Conservation (phyloP, 2,113 vertebrate genomes). For the Rhinoderma darwinii region DNA sequence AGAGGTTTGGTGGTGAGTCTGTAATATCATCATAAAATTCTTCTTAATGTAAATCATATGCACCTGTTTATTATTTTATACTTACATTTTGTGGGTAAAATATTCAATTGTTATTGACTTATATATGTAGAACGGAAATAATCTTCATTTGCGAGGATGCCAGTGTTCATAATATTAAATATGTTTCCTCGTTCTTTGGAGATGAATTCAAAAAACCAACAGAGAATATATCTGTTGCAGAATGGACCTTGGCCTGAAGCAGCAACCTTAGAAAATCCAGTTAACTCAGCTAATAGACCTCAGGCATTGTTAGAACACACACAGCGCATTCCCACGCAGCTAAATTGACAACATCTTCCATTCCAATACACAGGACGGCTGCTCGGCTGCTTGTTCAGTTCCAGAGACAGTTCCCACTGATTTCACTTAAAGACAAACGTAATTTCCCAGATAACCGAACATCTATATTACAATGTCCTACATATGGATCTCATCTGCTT, state of each 20-base stretch:
- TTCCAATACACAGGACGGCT: slow-evolving; percentile 35
- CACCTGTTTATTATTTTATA: neutral
- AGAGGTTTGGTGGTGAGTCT: no score
- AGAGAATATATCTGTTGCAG: slow-evolving; percentile 7
- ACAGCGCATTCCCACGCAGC: slow-evolving; percentile 1
- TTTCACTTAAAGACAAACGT: slow-evolving; percentile 31
- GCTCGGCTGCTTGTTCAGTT: slow-evolving; percentile 23
- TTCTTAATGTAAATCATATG: neutral
- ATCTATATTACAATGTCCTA: neutral
- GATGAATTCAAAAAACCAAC: neutral
- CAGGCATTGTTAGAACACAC: slow-evolving; percentile 27
- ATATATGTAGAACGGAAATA: neutral
- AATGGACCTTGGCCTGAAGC: slow-evolving; percentile 18
- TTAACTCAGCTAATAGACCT: slow-evolving; percentile 43
- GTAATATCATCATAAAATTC: neutral
- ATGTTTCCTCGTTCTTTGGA: neutral
- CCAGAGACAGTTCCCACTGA: slow-evolving; percentile 37
- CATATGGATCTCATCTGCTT: neutral
- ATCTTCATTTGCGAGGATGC: neutral
- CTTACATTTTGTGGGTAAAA: neutral
- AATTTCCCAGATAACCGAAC: neutral
- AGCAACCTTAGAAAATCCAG: slow-evolving; percentile 45
- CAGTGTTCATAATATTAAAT: neutral
- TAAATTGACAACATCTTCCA: slow-evolving; percentile 48
- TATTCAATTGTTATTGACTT: neutral